A percentile compares a stretch with the other conserved stretches of the same genome.
phyloP scores from a whole-genome alignment of 2,797 vertebrate species.

The Rhinella marina region DNA sequence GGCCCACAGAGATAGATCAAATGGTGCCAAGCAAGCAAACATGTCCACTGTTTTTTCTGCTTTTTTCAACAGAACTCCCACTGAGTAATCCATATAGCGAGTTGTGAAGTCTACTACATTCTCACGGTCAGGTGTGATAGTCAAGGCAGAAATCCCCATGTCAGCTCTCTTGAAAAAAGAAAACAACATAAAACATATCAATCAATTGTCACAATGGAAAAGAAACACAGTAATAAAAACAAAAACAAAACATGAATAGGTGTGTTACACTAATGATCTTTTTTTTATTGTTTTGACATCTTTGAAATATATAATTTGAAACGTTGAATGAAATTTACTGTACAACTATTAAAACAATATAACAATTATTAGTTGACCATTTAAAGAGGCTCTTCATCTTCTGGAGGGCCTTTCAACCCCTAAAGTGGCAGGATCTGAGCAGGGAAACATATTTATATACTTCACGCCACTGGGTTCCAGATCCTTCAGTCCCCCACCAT shows the following conservation, averaged over 20 bases:
- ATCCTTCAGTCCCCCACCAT: no score
- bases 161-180: conserved; percentile 86
- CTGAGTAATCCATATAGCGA: conserved; percentile 98
- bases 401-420: no score
- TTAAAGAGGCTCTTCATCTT: no score
- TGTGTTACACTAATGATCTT: background rate
- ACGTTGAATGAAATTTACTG: no score
- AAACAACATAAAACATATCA: background rate
- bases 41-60: conserved; percentile 96
- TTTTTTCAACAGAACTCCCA: conserved; percentile 93
- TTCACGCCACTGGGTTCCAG: no score
- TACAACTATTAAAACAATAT: no score
- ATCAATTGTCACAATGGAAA: background rate
- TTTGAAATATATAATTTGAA: no score
- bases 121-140: conserved; percentile 96
- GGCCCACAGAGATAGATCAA: conserved; percentile 96
- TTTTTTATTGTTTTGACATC: no score
- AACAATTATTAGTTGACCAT: no score
- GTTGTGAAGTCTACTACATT: conserved; percentile 98
- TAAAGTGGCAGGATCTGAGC: no score
- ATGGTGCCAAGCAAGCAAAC: conserved; percentile 96
- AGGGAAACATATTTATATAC: no score
- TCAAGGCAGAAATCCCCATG: conserved; percentile 94
- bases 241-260: background rate
- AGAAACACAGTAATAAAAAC: background rate